A percentile compares a stretch with the other conserved stretches of the same genome.
These are phyloP conservation scores for Lineus longissimus DNA, from an alignment of 1,140 invertebrate genomes.

Conservation along the genomic window DNA sequence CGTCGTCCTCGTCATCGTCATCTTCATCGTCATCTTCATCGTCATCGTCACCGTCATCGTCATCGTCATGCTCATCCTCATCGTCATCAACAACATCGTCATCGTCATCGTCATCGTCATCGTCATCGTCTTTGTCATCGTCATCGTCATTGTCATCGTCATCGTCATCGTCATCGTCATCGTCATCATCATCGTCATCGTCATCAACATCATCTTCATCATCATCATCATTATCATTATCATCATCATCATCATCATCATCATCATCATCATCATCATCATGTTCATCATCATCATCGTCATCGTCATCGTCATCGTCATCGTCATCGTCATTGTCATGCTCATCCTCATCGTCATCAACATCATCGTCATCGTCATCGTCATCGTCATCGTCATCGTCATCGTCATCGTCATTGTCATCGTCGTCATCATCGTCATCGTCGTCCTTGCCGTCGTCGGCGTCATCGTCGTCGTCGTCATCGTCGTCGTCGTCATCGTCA, in stretches of 20 bases:
- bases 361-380: too few relatives aligned
- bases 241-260: too few relatives aligned
- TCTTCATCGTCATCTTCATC: conserved; percentile 10
- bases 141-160: too few relatives aligned
- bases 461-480: too few relatives aligned
- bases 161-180: conserved; percentile 7
- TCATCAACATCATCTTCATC: conserved; percentile 15
- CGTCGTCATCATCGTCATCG: not conserved
- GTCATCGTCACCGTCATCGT: conserved; percentile 14
- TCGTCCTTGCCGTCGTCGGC: too few relatives aligned
- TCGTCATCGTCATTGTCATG: too few relatives aligned
- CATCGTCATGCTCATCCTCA: conserved; percentile 10
- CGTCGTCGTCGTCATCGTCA: not conserved
- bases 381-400: not conserved
- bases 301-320: not conserved
- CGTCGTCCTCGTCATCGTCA: too few relatives aligned
- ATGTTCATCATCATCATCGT: not conserved
- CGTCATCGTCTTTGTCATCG: too few relatives aligned
- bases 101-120: too few relatives aligned
- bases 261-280: too few relatives aligned
- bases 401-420: not conserved
- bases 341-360: too few relatives aligned
- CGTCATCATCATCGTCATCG: conserved; percentile 16
- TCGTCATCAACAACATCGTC: too few relatives aligned
- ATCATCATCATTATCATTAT: conserved; percentile 8